These are phyloP conservation scores for Calephelis virginiensis DNA, from an alignment of 1,140 invertebrate species.

Conservation along the genomic window DNA sequence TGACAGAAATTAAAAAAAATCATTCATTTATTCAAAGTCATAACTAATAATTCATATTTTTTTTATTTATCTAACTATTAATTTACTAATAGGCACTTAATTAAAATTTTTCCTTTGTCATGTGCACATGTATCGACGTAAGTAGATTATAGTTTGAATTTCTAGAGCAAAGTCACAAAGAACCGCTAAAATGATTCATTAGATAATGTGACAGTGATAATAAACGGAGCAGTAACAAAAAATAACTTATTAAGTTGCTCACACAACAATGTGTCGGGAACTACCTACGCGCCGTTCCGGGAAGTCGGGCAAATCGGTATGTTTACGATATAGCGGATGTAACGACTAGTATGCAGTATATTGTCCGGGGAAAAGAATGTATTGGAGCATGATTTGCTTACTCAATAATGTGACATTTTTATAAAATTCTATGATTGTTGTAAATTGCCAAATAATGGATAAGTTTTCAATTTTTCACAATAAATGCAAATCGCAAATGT, in stretches of 20 bases:
- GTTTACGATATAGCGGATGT: slow-evolving; percentile 72
- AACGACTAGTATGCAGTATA: slow-evolving; percentile 53
- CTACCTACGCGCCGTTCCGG: slow-evolving; percentile 66
- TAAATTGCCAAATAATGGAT: too few relatives aligned
- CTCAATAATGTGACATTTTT: slow-evolving; percentile 6
- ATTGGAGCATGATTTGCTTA: slow-evolving; percentile 28
- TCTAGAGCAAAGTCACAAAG: not conserved
- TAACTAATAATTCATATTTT: too few relatives aligned
- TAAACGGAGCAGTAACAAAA: slow-evolving; percentile 13
- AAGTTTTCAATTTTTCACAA: too few relatives aligned
- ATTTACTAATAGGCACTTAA: too few relatives aligned
- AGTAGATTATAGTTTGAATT: too few relatives aligned
- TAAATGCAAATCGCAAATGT: too few relatives aligned
- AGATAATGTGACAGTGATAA: not conserved
- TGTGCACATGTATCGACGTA: too few relatives aligned
- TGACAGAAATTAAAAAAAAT: too few relatives aligned
- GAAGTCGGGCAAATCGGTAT: slow-evolving; percentile 63
- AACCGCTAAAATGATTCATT: not conserved
- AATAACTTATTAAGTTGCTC: slow-evolving; percentile 32
- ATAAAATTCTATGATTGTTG: too few relatives aligned
- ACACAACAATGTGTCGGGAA: slow-evolving; percentile 52
- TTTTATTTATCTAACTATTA: too few relatives aligned
- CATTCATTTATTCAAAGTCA: too few relatives aligned
- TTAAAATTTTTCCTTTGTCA: too few relatives aligned
- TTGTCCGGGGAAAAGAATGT: slow-evolving; percentile 52